Percentiles rank a stretch among this genome's conserved stretches.
phyloP scores from a whole-genome alignment of 2,797 vertebrate genomes.

The Acanthiza pusilla region DNA sequence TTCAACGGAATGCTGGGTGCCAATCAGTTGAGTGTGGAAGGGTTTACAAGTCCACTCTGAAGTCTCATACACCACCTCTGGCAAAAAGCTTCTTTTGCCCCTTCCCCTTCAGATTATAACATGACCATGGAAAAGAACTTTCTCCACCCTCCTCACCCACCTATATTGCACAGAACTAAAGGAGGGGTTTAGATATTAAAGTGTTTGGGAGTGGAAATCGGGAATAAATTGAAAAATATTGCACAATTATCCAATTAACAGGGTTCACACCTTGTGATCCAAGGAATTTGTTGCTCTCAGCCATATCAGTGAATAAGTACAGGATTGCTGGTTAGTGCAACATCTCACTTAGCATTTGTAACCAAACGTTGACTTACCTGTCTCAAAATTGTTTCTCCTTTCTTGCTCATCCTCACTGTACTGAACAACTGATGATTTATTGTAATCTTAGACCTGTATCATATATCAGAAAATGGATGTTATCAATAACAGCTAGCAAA shows the following conservation, averaged over 20 bases:
- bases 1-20: background rate
- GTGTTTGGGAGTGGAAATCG: background rate
- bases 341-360: background rate
- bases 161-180: background rate
- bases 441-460: background rate
- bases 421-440: background rate
- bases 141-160: background rate
- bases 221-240: background rate
- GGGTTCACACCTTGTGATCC: background rate
- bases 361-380: background rate
- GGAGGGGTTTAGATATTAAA: background rate
- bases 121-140: background rate
- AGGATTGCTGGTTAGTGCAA: background rate
- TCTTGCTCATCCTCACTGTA: background rate
- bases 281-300: background rate
- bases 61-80: background rate
- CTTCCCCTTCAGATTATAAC: background rate
- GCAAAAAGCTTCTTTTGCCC: background rate
- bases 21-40: background rate
- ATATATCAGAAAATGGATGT: background rate
- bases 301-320: background rate
- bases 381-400: background rate
- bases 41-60: background rate
- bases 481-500: background rate
- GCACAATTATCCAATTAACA: background rate